Evolutionary conservation across 2,797 vertebrate species (phyloP), one percentile per base, ranked within the genome.

Genomic region (Neosilurus mollespiculum): DNA sequence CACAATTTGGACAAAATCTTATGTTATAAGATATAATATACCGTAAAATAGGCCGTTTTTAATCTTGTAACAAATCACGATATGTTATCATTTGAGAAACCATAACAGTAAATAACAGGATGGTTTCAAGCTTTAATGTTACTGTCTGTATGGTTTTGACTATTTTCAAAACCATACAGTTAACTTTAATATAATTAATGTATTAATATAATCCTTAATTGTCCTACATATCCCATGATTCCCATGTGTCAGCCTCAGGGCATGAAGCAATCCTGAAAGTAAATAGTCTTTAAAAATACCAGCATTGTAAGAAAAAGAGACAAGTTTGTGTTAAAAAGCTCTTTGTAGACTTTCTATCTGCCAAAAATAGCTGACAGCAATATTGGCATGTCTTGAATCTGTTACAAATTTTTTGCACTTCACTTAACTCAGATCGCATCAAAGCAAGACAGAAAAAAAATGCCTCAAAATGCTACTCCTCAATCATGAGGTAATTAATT

Each of bases 211-310:
- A 26, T 73, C n/a, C 14, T 73, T 54, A 4, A 56, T 18, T 54
- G 51, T 54, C 4, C 14, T 26, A 56, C 24, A 54, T 24, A 78
- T 51, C 58, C 76, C 76, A 78, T 78, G 34, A 49, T 49, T 64
- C 59, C 34, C n/a, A 49, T 49, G 34, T 64, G 76, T 62, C 59
- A 64, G 76, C 59, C 49, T 12, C 37, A 18, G 37, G 76, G 37
- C 37, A 78, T 26, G 2, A 26, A 59, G 37, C 10, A 24, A 18
- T 78, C 37, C 18, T 22, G 37, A 78, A 20, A 78, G 61, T 43
- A 77, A 77, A 77, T 43, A 43, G 30, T 20, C 4, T 59, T 61
- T 37, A 3, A 34, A 78, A 78, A 78, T 76, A 34, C 54, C 26
- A 37, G 54, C 18, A 49, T 24, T 62, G 22, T 37, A 78, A 10